phyloP scores from a whole-genome alignment of 1,140 invertebrate species.

The Tetramorium alpestre region DNA sequence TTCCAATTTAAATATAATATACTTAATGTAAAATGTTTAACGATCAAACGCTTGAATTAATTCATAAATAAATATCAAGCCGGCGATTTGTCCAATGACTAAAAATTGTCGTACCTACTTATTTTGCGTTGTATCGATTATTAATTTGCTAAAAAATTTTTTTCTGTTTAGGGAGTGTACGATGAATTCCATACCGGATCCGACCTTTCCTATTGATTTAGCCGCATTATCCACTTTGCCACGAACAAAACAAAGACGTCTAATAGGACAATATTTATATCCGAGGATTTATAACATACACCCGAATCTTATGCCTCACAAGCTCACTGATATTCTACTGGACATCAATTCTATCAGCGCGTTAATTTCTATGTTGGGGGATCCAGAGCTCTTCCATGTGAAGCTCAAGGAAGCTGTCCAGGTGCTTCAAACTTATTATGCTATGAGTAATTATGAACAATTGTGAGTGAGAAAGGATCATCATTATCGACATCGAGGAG shows the following conservation, averaged over 20 bases:
- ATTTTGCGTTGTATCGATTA: background rate
- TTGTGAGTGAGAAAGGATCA: background rate
- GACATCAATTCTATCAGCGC: background rate
- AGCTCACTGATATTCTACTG: background rate
- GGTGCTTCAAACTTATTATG: background rate
- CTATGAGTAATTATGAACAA: background rate
- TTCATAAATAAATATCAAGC: background rate
- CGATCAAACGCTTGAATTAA: too few species aligned
- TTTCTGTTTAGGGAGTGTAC: background rate
- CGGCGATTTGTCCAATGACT: background rate
- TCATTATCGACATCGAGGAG: background rate
- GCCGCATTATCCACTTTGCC: background rate
- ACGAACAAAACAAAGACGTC: background rate
- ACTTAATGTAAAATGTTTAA: too few species aligned
- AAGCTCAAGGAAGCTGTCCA: background rate
- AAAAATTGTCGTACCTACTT: background rate
- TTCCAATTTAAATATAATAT: too few species aligned
- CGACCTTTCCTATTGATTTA: background rate
- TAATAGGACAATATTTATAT: background rate
- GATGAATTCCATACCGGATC: background rate
- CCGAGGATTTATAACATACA: background rate
- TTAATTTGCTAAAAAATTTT: background rate
- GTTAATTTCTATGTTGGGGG: background rate
- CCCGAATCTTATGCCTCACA: conserved; percentile 4
- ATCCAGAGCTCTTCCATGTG: background rate